Evolutionary conservation across 2,888 invertebrate species (phyloP).

Genomic region (Anagyrus pseudococci): DNA sequence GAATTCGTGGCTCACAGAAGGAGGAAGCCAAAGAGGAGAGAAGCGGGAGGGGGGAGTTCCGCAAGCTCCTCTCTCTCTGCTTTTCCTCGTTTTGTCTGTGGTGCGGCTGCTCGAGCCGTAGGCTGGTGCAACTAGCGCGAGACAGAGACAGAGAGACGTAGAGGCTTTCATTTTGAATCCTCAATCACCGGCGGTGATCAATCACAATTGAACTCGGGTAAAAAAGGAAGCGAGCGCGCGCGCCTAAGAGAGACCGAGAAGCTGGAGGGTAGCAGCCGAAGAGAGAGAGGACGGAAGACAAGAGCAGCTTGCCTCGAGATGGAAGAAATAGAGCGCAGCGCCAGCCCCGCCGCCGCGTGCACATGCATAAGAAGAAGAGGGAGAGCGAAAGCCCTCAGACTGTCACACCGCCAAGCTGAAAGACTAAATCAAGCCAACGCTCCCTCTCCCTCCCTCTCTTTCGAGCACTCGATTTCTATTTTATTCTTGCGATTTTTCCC

Average conservation of each 20-base stretch:
- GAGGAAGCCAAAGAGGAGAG: no score
- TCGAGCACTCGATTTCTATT: slow-evolving; percentile 19
- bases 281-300: slow-evolving; percentile 13
- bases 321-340: slow-evolving; percentile 22
- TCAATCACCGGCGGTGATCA: slow-evolving; percentile 59
- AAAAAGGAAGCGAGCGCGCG: no score
- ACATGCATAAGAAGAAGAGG: slow-evolving; percentile 5
- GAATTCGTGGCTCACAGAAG: no score
- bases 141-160: slow-evolving; percentile 37
- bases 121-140: no score
- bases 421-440: slow-evolving; percentile 10
- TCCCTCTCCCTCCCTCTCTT: slow-evolving; percentile 27
- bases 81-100: slow-evolving; percentile 53
- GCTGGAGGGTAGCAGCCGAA: no score
- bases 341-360: no score
- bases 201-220: slow-evolving; percentile 57
- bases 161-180: slow-evolving; percentile 56
- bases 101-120: slow-evolving; percentile 44
- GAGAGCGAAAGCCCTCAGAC: slow-evolving; percentile 13
- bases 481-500: no score
- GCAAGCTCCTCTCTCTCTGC: slow-evolving; percentile 35
- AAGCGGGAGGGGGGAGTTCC: slow-evolving; percentile 37
- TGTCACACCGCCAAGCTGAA: slow-evolving; percentile 11
- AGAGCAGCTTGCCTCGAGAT: slow-evolving; percentile 7
- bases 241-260: no score